Evolutionary conservation across 2,113 vertebrate species (phyloP), one percentile per base, ranked within the genome.

Genomic region (Lamprotornis superbus): DNA sequence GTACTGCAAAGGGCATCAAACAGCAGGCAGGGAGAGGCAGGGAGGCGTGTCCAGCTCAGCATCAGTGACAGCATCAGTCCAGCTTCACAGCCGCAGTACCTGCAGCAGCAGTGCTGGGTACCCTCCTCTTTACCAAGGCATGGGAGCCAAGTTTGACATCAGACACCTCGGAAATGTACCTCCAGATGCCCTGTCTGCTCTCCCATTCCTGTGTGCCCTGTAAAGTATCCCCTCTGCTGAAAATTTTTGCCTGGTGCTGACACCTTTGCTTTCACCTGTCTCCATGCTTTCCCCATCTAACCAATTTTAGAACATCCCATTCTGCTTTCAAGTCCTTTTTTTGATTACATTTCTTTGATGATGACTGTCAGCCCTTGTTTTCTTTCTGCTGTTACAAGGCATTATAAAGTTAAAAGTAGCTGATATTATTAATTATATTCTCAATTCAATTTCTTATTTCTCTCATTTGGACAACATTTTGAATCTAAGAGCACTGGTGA

Each of bases 21-120:
- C 1, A 5, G 15, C 55, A n/a, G 25, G 17, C 33, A n/a, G 63
- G 27, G 14, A 40, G 25, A 35, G 16, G 11, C 2, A 18, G 33
- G 33, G 40, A 44, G 50, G 14, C 0, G 1, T 9, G n/a, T 46
- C 30, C 25, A 27, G 21, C 28, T 35, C 9, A 7, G 24, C 0
- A 0, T 10, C 5, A 35, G 8, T 16, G 35, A 15, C 39, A 44
- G 4, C 46, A 33, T 20, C 42, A 10, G 4, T n/a, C 20, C 23
- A 12, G 46, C 39, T 33, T 74, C 28, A 5, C 4, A 33, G 46
- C 46, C 1, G 3, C 15, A 10, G 70, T 8, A 22, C 55, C 55
- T 56, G 40, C 44, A 20, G 27, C 12, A n/a, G 25, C 25, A 15
- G 2, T 10, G 12, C 28, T 5, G 57, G 4, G 3, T 5, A 5